Conservation (phyloP, 2,797 vertebrate species). For the Gephyroberyx darwinii region DNA sequence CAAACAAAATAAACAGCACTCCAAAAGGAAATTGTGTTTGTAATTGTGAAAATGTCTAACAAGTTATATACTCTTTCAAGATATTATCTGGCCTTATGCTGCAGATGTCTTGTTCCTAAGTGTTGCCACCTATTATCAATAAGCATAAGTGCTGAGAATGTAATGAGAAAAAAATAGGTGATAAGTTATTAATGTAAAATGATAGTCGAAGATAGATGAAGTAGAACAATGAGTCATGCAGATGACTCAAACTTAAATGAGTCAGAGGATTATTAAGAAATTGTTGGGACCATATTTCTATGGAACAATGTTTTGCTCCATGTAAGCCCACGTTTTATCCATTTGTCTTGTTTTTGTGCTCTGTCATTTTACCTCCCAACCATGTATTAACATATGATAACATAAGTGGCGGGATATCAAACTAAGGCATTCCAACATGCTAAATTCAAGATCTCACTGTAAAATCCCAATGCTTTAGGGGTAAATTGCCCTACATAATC, state of each 20-base stretch:
- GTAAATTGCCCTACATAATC: constrained; percentile 54
- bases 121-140: background rate
- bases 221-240: background rate
- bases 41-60: constrained; percentile 2
- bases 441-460: constrained; percentile 29
- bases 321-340: too few relatives aligned
- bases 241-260: background rate
- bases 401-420: background rate
- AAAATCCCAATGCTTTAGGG: constrained; percentile 41
- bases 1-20: constrained; percentile 35
- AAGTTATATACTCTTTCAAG: constrained; percentile 7
- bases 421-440: constrained; percentile 13
- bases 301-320: too few relatives aligned
- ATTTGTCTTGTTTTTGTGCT: background rate
- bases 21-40: constrained; percentile 26
- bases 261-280: background rate
- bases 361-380: background rate
- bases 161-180: background rate
- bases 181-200: background rate
- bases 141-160: background rate
- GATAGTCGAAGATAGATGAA: too few relatives aligned
- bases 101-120: background rate
- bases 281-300: too few relatives aligned
- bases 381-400: background rate
- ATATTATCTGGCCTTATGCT: background rate